Base-by-base conservation (phyloP, 1,140 invertebrate genomes). In the Pararge aegeria region DNA sequence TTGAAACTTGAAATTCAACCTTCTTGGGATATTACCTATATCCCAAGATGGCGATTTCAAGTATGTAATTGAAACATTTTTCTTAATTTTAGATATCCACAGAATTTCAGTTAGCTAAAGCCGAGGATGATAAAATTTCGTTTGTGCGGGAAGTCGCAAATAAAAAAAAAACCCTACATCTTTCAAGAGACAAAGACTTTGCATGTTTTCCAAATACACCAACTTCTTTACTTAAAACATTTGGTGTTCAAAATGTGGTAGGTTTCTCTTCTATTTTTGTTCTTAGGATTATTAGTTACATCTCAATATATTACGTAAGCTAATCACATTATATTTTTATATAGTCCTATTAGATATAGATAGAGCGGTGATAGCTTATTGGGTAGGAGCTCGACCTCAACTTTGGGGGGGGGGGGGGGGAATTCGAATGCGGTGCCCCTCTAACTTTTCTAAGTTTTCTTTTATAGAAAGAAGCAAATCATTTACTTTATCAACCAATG, bases 401-500 rank as follows among this genome's bases (percentile, higher is more conserved):
- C n/a, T n/a, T n/a, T n/a, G n/a, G n/a, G n/a, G n/a, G n/a, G n/a
- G n/a, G n/a, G n/a, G n/a, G n/a, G n/a, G n/a, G n/a, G n/a, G n/a
- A n/a, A n/a, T n/a, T n/a, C n/a, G n/a, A n/a, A n/a, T n/a, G n/a
- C n/a, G n/a, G n/a, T n/a, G n/a, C n/a, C n/a, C n/a, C n/a, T n/a
- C n/a, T n/a, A n/a, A n/a, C n/a, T 18, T 55, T 54, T 6, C 9
- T n/a, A 21, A 20, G 24, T 38, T 46, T 2, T 15, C n/a, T 20
- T 63, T 73, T 75, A 9, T 55, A 82, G 79, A 58, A 68, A 40
- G 53, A 71, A 50, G 66, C 65, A 0, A 71, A 75, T 5, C 52
- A 80, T 42, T 62, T 82, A 3, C 54, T 86, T 54, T 83, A 77
- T 42, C 69, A 72, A 44, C 80, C 82, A 0, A 69, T 83, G 38